Evolutionary conservation across 1,140 invertebrate genomes (phyloP), one percentile per base, ranked within the genome.

Genomic region (Drosophila auraria): DNA sequence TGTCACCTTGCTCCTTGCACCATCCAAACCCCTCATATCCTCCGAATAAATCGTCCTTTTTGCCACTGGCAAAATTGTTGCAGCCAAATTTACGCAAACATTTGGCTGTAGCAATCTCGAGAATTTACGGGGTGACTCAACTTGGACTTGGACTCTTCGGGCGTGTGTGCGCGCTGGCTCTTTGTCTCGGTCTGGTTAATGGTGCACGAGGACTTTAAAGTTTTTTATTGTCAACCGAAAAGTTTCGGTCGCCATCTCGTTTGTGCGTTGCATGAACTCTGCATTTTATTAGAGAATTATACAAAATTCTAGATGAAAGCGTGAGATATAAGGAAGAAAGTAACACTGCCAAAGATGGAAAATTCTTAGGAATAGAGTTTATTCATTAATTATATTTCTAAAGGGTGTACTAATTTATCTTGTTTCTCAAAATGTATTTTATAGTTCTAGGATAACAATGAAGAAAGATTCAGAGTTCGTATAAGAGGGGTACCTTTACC

Each of bases 31-130:
- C 20, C 20, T 20, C 20, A 20, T 20, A 20, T 20, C 20, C 20
- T 20, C 2, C 36, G 11, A 23, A 45, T 69, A 23, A 54, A 33
- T 54, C 23, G 25, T 40, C 23, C 49, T 66, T 65, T 73, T 68
- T 54, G 64, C 68, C 65, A 72, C 51, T 56, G 71, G 66, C 79
- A 54, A 79, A 76, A 82, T 79, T 82, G 75, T 79, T 87, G 75
- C 79, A 53, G 69, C 58, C 74, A 71, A 73, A 82, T 86, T 82
- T 69, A 80, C 77, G 78, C 82, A 80, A 73, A 79, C 59, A 78
- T 73, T 78, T 68, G 53, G 68, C 62, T 50, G 23, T 49, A 36
- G 61, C 60, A 75, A 75, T 56, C 42, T 60, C 25, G 49, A 66
- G 68, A 86, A 66, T 75, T 75, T 79, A 77, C 49, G 61, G 72